These are phyloP conservation scores for Drosophila hydei DNA, from an alignment of 1,140 invertebrate genomes.

Conservation along the genomic window DNA sequence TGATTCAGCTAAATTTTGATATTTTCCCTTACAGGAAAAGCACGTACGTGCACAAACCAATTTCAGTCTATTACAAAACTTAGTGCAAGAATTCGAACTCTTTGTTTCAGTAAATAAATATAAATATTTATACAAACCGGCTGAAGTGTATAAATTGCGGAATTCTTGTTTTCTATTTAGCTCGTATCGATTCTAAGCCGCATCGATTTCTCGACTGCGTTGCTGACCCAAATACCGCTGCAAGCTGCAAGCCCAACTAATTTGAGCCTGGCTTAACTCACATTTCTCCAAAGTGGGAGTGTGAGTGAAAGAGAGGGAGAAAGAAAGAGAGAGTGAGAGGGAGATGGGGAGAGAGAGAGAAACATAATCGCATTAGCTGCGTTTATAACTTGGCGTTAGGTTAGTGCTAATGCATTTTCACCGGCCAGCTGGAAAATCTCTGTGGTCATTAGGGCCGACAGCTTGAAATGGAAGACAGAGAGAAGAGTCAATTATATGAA, in stretches of 20 bases:
- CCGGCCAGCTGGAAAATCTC: conserved; percentile 66
- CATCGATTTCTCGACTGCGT: conserved; percentile 26
- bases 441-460: conserved; percentile 59
- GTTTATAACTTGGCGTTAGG: conserved; percentile 33
- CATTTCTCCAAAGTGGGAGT: conserved; percentile 8
- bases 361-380: conserved; percentile 67
- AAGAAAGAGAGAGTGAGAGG: conserved; percentile 4
- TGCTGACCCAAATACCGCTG: conserved; percentile 30
- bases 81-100: not conserved
- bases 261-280: conserved; percentile 26
- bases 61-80: not conserved
- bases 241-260: conserved; percentile 13
- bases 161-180: not conserved
- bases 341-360: conserved; percentile 1
- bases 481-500: conserved; percentile 66
- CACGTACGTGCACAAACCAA: too few species aligned
- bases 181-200: not conserved
- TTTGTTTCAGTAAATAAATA: not conserved
- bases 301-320: not conserved
- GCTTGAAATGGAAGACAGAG: conserved; percentile 9
- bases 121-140: not conserved
- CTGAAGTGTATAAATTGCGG: conserved; percentile 7
- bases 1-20: too few species aligned
- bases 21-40: too few species aligned
- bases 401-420: conserved; percentile 47